A percentile compares a stretch with the other conserved stretches of the same genome.
Conservation (phyloP, 92 coral and sea anemone species). For the Porites lobata region DNA sequence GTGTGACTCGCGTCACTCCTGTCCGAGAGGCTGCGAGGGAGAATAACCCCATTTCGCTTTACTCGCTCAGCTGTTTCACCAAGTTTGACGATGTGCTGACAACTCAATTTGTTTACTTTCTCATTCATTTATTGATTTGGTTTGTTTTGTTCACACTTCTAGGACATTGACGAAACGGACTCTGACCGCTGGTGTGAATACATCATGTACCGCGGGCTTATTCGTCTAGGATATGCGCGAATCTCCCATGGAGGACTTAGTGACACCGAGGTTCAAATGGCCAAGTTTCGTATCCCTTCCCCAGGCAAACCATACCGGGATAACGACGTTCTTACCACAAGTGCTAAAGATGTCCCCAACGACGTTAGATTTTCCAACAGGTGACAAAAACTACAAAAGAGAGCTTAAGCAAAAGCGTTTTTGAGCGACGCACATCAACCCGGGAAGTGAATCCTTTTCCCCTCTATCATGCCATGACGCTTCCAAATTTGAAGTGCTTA, state of each 20-base stretch:
- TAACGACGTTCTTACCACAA: conserved; percentile 74
- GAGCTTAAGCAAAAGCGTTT: too few relatives aligned
- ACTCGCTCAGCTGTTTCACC: too few relatives aligned
- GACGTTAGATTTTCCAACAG: conserved; percentile 79
- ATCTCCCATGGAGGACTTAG: conserved; percentile 99
- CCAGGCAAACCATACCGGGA: conserved; percentile 69
- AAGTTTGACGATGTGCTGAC: too few relatives aligned
- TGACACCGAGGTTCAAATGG: conserved; percentile 97
- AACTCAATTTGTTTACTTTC: background rate
- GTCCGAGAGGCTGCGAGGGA: too few relatives aligned
- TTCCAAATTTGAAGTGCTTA: too few relatives aligned
- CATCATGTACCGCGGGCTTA: conserved; percentile 93
- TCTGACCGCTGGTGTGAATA: conserved; percentile 95
- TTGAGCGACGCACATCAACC: too few relatives aligned
- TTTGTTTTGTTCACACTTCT: background rate
- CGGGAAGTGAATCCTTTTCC: too few relatives aligned
- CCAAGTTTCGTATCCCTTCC: conserved; percentile 84
- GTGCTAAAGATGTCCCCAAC: conserved; percentile 74
- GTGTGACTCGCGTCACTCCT: too few relatives aligned
- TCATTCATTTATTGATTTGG: background rate
- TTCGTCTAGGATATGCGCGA: conserved; percentile 92
- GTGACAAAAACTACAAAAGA: conserved; percentile 23
- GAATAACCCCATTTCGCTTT: too few relatives aligned
- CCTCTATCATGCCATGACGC: too few relatives aligned
- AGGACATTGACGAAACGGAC: conserved; percentile 95